Evolutionary conservation across 2,797 vertebrate genomes (phyloP).

Genomic region (Falco columbarius): DNA sequence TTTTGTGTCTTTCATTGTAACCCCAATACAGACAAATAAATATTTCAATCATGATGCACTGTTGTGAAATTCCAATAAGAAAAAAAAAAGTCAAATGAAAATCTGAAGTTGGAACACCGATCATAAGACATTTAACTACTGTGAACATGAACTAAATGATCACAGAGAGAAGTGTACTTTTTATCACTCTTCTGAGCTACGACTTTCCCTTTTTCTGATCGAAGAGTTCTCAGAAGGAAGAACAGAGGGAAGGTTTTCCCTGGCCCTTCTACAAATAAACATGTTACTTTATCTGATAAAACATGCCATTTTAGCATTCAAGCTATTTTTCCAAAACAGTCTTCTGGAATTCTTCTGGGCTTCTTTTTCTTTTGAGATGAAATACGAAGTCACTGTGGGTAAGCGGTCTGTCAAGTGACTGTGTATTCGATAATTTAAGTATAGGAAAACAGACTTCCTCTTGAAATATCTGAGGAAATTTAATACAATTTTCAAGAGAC

Average conservation of each 20-base stretch:
- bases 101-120: neutral
- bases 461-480: neutral
- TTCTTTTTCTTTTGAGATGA: neutral
- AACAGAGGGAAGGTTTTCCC: neutral
- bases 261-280: neutral
- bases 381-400: neutral
- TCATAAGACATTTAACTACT: neutral
- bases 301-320: neutral
- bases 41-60: neutral
- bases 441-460: neutral
- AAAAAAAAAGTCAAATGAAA: neutral
- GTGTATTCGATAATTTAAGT: neutral
- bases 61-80: neutral
- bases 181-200: neutral
- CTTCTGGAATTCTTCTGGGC: neutral
- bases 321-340: neutral
- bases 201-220: neutral
- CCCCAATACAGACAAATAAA: neutral
- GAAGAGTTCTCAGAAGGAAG: neutral
- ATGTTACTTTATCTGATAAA: neutral
- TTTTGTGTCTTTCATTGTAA: neutral
- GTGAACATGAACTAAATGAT: neutral
- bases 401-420: neutral
- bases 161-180: neutral
- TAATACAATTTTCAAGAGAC: neutral